A percentile compares a stretch with the other conserved stretches of the same genome.
Conservation (phyloP, 2,888 invertebrate species). For the Ligdia adustata region DNA sequence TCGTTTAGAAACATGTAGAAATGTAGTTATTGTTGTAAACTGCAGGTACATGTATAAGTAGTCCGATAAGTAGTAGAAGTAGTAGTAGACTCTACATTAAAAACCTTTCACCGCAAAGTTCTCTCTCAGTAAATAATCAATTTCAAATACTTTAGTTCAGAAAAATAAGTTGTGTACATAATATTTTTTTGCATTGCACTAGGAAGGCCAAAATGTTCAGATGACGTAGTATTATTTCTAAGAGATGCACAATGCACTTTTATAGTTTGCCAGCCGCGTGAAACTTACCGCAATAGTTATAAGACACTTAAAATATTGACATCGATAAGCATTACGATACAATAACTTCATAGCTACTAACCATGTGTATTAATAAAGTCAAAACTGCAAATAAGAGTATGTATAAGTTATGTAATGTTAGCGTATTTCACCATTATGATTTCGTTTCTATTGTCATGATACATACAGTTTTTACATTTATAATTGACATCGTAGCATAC, state of each 20-base stretch:
- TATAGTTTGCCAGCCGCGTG: constrained; percentile 71
- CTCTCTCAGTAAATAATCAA: background rate
- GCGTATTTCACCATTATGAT: no score
- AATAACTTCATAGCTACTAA: no score
- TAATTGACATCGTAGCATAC: background rate
- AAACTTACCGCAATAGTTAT: constrained; percentile 56
- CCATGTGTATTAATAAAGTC: no score
- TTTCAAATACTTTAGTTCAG: background rate
- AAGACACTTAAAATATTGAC: constrained; percentile 30
- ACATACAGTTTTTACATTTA: background rate
- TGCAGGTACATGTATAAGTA: no score
- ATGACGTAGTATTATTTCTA: constrained; percentile 64
- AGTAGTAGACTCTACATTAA: no score
- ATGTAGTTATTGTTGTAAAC: no score
- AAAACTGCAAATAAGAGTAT: no score
- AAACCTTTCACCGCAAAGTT: no score
- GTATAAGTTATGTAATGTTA: no score
- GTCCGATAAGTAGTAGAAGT: no score
- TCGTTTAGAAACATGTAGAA: no score
- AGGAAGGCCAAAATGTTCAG: constrained; percentile 46
- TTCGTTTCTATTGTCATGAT: no score
- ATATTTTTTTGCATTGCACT: background rate
- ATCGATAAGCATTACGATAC: constrained; percentile 18
- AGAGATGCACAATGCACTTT: constrained; percentile 76
- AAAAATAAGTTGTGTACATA: background rate